phyloP scores from a whole-genome alignment of 2,888 invertebrate genomes.

The Hemaris fuciformis region DNA sequence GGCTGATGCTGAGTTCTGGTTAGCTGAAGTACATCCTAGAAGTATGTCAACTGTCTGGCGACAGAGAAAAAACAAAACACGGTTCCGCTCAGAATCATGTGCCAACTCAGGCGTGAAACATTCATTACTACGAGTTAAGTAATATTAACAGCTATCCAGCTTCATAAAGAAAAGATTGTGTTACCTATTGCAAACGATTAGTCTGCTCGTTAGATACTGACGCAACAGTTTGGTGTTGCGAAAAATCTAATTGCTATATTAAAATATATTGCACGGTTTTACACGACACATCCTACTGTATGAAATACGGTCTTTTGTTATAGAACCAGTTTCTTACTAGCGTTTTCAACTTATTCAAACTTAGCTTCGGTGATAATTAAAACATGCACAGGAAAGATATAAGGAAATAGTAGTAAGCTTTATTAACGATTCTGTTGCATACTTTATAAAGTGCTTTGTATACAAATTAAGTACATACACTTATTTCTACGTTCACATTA shows the following conservation, averaged over 20 bases:
- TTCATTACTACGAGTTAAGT: conserved; percentile 67
- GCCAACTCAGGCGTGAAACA: conserved; percentile 57
- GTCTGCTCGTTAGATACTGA: conserved; percentile 53
- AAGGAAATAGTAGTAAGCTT: no score
- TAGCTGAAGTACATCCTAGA: background rate
- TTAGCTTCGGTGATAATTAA: no score
- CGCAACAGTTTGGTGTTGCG: conserved; percentile 52
- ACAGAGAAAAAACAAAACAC: conserved; percentile 24
- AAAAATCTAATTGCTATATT: conserved; percentile 57
- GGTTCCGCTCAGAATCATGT: conserved; percentile 34
- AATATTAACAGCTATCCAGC: conserved; percentile 69
- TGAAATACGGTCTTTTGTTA: conserved; percentile 30
- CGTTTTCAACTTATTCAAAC: no score
- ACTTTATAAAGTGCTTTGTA: no score
- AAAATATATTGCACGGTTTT: conserved; percentile 40
- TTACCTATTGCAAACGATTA: conserved; percentile 59
- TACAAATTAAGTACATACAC: no score
- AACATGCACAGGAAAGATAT: no score
- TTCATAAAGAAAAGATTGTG: conserved; percentile 63
- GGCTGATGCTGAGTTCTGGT: background rate
- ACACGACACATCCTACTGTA: conserved; percentile 34
- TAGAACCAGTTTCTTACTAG: background rate
- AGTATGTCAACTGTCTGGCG: conserved; percentile 24
- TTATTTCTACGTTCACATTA: no score
- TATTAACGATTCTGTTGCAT: no score